Conservation (phyloP, 2,113 vertebrate genomes). For the Apaloderma vittatum region DNA sequence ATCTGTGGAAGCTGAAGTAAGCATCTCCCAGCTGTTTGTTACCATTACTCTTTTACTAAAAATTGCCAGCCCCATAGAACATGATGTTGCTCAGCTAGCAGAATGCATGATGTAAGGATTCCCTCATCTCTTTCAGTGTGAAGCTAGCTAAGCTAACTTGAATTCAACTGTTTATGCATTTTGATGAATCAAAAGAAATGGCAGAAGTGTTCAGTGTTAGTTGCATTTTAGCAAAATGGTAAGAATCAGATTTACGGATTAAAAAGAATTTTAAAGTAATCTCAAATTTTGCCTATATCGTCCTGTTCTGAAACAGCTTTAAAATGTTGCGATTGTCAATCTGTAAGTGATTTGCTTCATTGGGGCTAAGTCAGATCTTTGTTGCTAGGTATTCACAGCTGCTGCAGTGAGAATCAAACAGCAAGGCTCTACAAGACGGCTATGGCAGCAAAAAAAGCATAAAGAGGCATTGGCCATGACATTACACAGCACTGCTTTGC, state of each 20-base stretch:
- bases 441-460: not conserved
- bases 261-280: not conserved
- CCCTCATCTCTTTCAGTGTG: not conserved
- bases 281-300: not conserved
- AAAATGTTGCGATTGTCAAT: not conserved
- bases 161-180: not conserved
- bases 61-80: not conserved
- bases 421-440: not conserved
- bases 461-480: not conserved
- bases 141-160: not conserved
- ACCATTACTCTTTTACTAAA: not conserved
- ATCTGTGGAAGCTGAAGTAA: not conserved
- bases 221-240: rapidly evolving
- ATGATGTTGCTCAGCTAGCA: not conserved
- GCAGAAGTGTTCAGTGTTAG: not conserved
- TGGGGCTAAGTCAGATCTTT: not conserved
- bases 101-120: not conserved
- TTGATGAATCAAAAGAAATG: not conserved
- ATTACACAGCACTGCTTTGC: not conserved
- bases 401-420: not conserved
- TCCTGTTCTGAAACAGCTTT: not conserved
- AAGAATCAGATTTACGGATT: not conserved
- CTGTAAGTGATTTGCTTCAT: not conserved
- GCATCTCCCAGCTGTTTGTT: not conserved
- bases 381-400: not conserved